phyloP scores from a whole-genome alignment of 2,797 vertebrate species.

The Silurus aristotelis region DNA sequence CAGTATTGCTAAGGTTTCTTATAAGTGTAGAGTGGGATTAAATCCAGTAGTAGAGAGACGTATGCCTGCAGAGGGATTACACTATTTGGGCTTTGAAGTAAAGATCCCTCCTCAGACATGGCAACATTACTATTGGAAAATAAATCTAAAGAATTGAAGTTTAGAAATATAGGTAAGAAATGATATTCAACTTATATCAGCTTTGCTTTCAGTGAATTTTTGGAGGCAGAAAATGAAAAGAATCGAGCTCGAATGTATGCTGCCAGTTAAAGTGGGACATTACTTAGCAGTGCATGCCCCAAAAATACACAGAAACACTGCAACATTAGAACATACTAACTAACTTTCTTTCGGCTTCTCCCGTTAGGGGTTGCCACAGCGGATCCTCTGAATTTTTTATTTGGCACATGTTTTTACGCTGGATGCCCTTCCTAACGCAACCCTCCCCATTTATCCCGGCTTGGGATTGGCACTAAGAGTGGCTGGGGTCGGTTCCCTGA shows the following conservation, averaged over 20 bases:
- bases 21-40: constrained; percentile 20
- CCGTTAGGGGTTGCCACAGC: too few species aligned
- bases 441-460: too few species aligned
- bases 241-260: background rate
- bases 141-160: background rate
- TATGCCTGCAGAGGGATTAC: constrained; percentile 8
- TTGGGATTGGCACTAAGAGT: too few species aligned
- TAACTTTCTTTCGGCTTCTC: too few species aligned
- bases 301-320: background rate
- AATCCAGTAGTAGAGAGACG: background rate
- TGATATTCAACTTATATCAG: background rate
- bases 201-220: too few species aligned
- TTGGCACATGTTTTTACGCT: too few species aligned
- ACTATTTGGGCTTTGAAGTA: constrained; percentile 11
- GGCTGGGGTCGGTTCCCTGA: too few species aligned
- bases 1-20: background rate
- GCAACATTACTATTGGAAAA: background rate
- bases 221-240: background rate
- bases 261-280: background rate
- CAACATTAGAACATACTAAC: background rate
- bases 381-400: too few species aligned
- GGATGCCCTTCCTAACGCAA: too few species aligned
- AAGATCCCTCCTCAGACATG: background rate
- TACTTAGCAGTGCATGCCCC: background rate
- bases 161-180: background rate